Base-by-base conservation (phyloP, 1,140 invertebrate genomes). In the Aphelinus certus region DNA sequence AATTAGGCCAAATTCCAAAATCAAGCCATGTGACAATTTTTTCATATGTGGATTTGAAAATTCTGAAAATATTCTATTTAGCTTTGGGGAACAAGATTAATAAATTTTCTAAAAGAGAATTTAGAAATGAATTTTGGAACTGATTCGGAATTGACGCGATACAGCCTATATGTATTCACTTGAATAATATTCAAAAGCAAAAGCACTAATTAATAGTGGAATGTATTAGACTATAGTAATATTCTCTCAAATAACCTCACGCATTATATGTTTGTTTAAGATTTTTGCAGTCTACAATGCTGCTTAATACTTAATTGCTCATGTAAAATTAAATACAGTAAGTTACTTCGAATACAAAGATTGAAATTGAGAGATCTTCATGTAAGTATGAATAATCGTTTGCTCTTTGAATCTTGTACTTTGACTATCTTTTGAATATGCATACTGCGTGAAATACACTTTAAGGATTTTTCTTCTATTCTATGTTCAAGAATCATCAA, bases 201-300 rank as follows among this genome's bases (percentile, higher is more conserved):
- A 82, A 83, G 82, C 79, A 83, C 81, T 79, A 80, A 79, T 81
- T 79, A 49, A 78, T 81, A 70, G 70, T 81, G 71, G 47, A 55
- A 79, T 78, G 80, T 77, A 78, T 76, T 74, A 66, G 63, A 79
- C 63, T 73, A 77, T 47, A 67, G 55, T 65, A 64, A 73, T 64
- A 62, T 71, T 69, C 76, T 60, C 57, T 70, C 67, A 77, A 77
- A 76, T 65, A 81, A 72, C 76, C 68, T 80, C 65, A 63, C 57
- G 64, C 77, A 69, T 55, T 45, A 58, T 65, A 72, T 9, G 55
- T 63, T 71, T 72, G 49, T 49, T 62, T 72, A 72, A 72, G 45
- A 66, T 60, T 70, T 5, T 67, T 71, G 64, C 57, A 60, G 71
- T 76, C 72, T 71, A 76, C 66, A 76, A 71, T 65, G 47, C 72